Evolutionary conservation across 2,113 vertebrate genomes (phyloP), one percentile per base, ranked within the genome.

Genomic region (Triplophysa dalaica): DNA sequence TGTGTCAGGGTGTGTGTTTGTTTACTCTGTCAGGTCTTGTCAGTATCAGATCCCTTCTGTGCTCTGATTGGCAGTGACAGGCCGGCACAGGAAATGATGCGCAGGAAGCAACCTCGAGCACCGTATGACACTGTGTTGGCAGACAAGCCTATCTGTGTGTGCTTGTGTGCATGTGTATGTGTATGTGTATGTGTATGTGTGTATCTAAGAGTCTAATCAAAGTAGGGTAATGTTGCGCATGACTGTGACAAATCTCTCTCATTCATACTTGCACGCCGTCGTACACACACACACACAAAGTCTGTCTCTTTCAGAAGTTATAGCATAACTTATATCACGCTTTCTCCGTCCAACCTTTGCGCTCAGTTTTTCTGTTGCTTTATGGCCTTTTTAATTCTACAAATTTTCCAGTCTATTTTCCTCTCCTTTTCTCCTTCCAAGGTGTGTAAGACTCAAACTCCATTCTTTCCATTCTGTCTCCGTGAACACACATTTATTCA

Each of bases 51-150:
- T 73, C 61, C 64, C 61, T 19, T 73, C 69, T 65, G n/a, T 41
- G 61, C 45, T 64, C 68, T 80, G 78, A 79, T 79, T 26, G 54
- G 14, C 60, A 79, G 60, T 79, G 78, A 79, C 78, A 77, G 62
- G 6, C 73, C 45, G 0, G 75, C 75, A 77, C 75, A 79, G 78
- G 78, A 79, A 79, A 79, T 79, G 77, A 79, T 79, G 66, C 50
- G 60, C 67, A 79, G 67, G 77, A 79, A 70, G 67, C 19, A 79
- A 72, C 78, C 68, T 38, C 14, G 3, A 79, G 78, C 78, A 33
- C 45, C 26, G 38, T 52, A 65, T 77, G 61, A 65, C 75, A 63
- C 41, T 33, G 9, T 75, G 58, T 50, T 64, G 24, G n/a, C 54
- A 81, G 70, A 21, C 63, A 26, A 13, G n/a, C 63, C 60, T 45